Evolutionary conservation across 2,888 invertebrate species (phyloP), one percentile per base, ranked within the genome.

Genomic region (Xestia sexstrigata): DNA sequence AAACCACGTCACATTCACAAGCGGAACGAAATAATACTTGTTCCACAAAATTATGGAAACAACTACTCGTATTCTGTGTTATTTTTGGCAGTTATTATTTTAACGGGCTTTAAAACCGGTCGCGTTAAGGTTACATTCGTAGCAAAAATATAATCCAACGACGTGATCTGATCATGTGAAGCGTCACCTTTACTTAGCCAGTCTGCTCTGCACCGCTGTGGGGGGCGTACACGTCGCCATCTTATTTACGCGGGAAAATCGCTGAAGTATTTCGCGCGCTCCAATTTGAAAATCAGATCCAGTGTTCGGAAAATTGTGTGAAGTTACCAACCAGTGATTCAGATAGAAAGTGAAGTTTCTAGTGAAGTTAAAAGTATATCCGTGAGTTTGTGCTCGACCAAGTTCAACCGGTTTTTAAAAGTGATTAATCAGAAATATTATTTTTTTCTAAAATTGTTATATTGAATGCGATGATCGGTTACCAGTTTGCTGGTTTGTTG

Each of bases 241-340:
- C n/a, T 82, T 69, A 58, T 92, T 93, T 89, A 91, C 94, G 95
- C 95, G 95, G 94, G 93, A 95, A 95, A 93, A 89, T 88, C 87
- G 85, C 78, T 86, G 70, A 78, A 88, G 90, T 81, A 76, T 83
- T 85, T 80, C 85, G 87, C 88, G 88, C 88, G 89, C 79, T 81
- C 87, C 83, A 84, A 83, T 87, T 89, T 89, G 79, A 74, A 83
- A 85, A 88, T 76, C 81, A 74, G 77, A 78, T 71, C 70, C 69
- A 71, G 83, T 82, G 79, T 75, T 83, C 60, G 69, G 58, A 74
- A 69, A 71, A 76, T 82, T 83, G 84, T 69, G 84, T 70, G 74
- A 52, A 79, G 74, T 81, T 74, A 55, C 35, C 65, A 69, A 78
- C 75, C 79, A 80, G 85, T 87, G 84, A n/a, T n/a, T n/a, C n/a